phyloP scores from a whole-genome alignment of 2,888 invertebrate genomes.

The Sphecodes monilicornis region DNA sequence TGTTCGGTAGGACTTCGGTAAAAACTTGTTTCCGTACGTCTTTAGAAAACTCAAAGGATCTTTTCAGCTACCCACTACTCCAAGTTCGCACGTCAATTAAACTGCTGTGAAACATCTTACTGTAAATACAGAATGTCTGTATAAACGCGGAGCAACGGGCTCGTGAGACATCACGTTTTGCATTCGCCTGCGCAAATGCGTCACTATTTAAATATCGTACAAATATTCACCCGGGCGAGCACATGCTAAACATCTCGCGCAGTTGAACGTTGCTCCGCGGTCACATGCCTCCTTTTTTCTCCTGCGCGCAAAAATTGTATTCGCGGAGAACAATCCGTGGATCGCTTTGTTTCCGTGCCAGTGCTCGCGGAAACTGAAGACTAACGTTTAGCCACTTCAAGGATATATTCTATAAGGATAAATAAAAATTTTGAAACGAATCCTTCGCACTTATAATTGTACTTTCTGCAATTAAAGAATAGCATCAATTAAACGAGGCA shows the following conservation, averaged over 20 bases:
- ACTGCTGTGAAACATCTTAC: not conserved
- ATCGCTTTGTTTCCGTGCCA: not conserved
- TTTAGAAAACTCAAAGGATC: not conserved
- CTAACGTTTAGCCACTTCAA: not conserved
- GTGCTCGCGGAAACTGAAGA: not conserved
- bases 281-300: not conserved
- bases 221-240: not conserved
- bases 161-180: not conserved
- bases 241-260: too few species aligned
- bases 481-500: not conserved
- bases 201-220: not conserved
- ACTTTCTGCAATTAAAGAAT: not conserved
- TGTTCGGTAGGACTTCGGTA: too few species aligned
- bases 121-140: not conserved
- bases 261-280: slow-evolving; percentile 8
- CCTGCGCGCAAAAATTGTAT: not conserved
- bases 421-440: not conserved
- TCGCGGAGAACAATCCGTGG: not conserved
- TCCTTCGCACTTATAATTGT: not conserved
- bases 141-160: not conserved
- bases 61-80: not conserved
- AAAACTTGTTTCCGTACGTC: not conserved
- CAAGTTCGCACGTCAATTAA: not conserved
- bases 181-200: not conserved
- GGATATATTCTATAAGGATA: not conserved